These are phyloP conservation scores for Drosophila bunnanda DNA, from an alignment of 2,888 invertebrate species.

Conservation along the genomic window DNA sequence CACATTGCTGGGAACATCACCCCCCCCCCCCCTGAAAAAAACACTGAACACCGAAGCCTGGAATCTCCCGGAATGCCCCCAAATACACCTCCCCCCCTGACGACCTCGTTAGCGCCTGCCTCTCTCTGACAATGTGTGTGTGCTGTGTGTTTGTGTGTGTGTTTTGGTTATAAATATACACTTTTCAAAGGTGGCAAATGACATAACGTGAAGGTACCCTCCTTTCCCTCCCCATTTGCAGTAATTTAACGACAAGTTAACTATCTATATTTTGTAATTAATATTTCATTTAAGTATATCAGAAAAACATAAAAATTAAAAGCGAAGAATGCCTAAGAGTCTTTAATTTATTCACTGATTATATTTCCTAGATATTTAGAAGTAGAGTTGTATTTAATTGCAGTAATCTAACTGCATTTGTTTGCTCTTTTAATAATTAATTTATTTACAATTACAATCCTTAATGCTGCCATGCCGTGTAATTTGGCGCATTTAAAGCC, in stretches of 20 bases:
- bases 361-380: not conserved
- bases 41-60: not conserved
- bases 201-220: constrained; percentile 19
- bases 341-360: not conserved
- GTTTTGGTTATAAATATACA: constrained; percentile 48
- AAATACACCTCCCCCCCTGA: not conserved
- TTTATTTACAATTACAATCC: not conserved
- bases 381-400: not conserved
- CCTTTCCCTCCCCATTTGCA: no score
- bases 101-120: constrained; percentile 39
- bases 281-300: constrained; percentile 9
- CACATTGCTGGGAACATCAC: not conserved
- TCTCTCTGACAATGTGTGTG: constrained; percentile 36
- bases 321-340: not conserved
- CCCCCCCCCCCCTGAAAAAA: not conserved
- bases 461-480: not conserved
- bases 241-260: constrained; percentile 11
- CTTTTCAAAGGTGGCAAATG: constrained; percentile 34
- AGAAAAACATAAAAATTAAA: not conserved
- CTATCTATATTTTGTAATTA: constrained; percentile 3
- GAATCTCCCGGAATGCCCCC: constrained; percentile 1
- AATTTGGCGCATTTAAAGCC: constrained; percentile 5
- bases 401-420: not conserved
- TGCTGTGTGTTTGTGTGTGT: constrained; percentile 35
- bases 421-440: not conserved